Evolutionary conservation across 2,888 invertebrate species (phyloP).

Genomic region (Notocelia uddmanniana): DNA sequence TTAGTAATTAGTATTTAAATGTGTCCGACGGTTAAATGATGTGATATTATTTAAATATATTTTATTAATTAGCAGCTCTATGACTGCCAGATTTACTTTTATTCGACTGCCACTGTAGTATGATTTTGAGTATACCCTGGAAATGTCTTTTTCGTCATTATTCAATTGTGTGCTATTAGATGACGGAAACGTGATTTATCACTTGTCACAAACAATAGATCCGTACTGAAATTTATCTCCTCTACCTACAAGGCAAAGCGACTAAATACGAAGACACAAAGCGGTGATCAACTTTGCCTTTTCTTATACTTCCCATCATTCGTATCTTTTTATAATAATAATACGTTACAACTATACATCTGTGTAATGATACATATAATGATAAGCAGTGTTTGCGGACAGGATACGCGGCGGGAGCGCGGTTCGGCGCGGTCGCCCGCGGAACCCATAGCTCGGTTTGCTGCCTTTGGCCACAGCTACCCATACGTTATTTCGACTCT

Average conservation of each 20-base stretch:
- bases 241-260: too few species aligned
- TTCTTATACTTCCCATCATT: too few species aligned
- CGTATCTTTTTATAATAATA: too few species aligned
- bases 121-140: not conserved
- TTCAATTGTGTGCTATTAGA: not conserved
- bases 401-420: conserved; percentile 1
- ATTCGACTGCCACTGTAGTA: not conserved
- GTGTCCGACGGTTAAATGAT: not conserved
- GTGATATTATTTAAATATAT: not conserved
- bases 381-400: not conserved
- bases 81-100: not conserved
- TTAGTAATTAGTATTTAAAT: conserved; percentile 41
- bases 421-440: conserved; percentile 20
- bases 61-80: not conserved
- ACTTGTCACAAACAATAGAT: too few species aligned
- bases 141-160: not conserved
- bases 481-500: not conserved
- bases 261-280: too few species aligned
- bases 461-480: not conserved
- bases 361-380: not conserved
- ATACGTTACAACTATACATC: not conserved
- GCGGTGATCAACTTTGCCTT: too few species aligned
- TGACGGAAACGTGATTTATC: not conserved
- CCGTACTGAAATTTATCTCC: too few species aligned
- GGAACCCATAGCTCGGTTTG: not conserved